Base-by-base conservation (phyloP, 2,797 vertebrate genomes). In the Labeo calbasu region DNA sequence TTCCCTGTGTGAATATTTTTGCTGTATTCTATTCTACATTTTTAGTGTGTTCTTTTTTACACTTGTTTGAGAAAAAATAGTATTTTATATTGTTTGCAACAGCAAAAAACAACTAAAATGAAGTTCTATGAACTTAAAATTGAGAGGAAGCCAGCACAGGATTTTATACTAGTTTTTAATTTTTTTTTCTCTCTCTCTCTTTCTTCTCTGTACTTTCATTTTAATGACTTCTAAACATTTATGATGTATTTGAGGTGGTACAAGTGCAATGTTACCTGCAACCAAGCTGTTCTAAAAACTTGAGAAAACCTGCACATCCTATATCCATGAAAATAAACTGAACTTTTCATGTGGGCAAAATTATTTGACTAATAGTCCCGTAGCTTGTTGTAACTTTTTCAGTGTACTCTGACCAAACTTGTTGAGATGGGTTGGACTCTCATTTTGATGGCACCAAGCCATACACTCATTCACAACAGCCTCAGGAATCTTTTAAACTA, bases 71-170 rank as follows among this genome's bases (percentile, higher is more conserved):
- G 40, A 36, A 40, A 75, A 86, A 25, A 28, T 15, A 70, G 28
- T 83, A 69, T 76, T 84, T 86, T 81, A 80, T 82, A 53, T 87
- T 69, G 36, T 89, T 87, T 86, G 57, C 65, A 82, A 82, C 84
- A 79, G 61, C 80, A 65, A 87, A 81, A 83, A 32, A 36, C 4
- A 36, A 36, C 28, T n/a, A 13, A 68, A 57, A 68, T 69, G 51
- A 70, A 79, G 84, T 84, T 88, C 88, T 80, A 15, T 88, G 84
- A 86, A 86, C 81, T 84, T 77, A 40, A 51, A 65, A 84, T 61
- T 28, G 73, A 71, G 25, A 57, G 51, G 7, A 66, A 13, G 14
- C 25, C 70, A 51, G 28, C 73, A 65, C 79, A 68, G 23, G 65
- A 79, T 57, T 72, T 85, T 80, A 69, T 83, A 86, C 71, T 69